These are phyloP conservation scores for Deroplatys truncata DNA, from an alignment of 2,888 invertebrate genomes.

Conservation along the genomic window DNA sequence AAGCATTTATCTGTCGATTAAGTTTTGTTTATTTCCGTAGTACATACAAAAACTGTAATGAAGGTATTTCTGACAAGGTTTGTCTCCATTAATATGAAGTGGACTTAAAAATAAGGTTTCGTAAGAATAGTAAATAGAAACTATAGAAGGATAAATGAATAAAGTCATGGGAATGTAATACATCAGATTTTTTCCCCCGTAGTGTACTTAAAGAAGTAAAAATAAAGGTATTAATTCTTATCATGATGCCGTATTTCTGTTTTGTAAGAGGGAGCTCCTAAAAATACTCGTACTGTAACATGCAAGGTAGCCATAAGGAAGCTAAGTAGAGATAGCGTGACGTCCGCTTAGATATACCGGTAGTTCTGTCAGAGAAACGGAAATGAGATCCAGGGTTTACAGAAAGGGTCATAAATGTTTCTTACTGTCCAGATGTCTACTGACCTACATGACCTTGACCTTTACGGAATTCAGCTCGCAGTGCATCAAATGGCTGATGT, in stretches of 20 bases:
- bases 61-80: too few species aligned
- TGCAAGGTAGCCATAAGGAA: not conserved
- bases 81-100: too few species aligned
- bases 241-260: not conserved
- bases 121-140: fast-evolving
- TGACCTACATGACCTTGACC: not conserved
- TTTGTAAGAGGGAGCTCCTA: not conserved
- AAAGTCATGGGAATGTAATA: too few species aligned
- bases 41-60: too few species aligned
- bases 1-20: too few species aligned
- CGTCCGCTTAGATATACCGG: not conserved
- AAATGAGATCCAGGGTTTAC: not conserved
- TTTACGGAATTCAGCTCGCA: not conserved
- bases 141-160: too few species aligned
- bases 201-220: not conserved
- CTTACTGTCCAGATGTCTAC: not conserved
- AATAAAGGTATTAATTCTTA: not conserved
- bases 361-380: not conserved
- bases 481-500: not conserved
- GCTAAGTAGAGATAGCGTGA: not conserved
- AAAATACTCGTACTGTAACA: too few species aligned
- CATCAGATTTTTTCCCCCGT: too few species aligned
- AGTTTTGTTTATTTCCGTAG: too few species aligned
- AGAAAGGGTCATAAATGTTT: not conserved
- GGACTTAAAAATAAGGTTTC: too few species aligned